Evolutionary conservation across 2,888 invertebrate genomes (phyloP).

Genomic region (Epirrhoe alternata): DNA sequence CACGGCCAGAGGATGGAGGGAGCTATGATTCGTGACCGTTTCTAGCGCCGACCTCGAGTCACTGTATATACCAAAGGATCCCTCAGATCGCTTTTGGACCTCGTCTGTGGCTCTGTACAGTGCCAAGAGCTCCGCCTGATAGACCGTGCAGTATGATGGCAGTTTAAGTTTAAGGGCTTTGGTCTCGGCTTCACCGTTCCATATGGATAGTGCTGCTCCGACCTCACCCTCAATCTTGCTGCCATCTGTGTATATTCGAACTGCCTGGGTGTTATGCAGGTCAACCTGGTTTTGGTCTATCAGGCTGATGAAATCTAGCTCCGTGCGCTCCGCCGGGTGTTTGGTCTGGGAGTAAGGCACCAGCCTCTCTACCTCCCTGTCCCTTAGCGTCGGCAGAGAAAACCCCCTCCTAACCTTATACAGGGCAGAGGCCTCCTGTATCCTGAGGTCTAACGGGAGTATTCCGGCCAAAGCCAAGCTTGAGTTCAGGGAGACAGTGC

Average conservation of each 20-base stretch:
- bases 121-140: slow-evolving; percentile 10
- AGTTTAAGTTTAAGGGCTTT: slow-evolving; percentile 8
- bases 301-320: slow-evolving; percentile 2
- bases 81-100: not conserved
- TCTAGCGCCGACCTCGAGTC: slow-evolving; percentile 16
- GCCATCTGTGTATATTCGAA: slow-evolving; percentile 14
- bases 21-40: not conserved
- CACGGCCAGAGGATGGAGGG: slow-evolving; percentile 15
- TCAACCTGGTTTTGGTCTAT: not conserved
- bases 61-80: slow-evolving; percentile 9
- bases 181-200: too few species aligned
- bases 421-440: too few species aligned
- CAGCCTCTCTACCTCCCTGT: slow-evolving; percentile 1
- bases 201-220: not conserved
- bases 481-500: too few species aligned
- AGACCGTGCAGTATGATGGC: slow-evolving; percentile 7
- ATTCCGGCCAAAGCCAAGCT: too few species aligned
- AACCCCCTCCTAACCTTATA: not conserved
- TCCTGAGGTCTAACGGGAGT: too few species aligned
- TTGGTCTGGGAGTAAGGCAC: not conserved
- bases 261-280: not conserved
- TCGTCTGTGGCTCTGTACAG: too few species aligned
- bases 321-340: not conserved
- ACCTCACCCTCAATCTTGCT: slow-evolving; percentile 13
- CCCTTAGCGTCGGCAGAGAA: not conserved